These are phyloP conservation scores for Chaetodon trifascialis DNA, from an alignment of 2,113 vertebrate species.

Conservation along the genomic window DNA sequence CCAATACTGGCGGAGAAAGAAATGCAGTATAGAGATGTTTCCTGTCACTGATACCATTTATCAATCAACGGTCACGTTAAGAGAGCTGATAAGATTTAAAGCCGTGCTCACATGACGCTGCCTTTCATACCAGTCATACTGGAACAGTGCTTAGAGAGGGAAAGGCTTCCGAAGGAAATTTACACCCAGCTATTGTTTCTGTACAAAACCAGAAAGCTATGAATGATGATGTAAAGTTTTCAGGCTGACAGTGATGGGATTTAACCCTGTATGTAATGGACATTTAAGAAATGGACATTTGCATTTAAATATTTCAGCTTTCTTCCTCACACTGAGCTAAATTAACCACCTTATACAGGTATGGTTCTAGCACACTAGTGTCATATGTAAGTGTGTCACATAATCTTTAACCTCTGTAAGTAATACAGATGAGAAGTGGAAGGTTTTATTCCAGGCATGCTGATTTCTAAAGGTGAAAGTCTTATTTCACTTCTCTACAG, in stretches of 20 bases:
- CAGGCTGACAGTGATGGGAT: not conserved
- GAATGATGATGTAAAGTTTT: not conserved
- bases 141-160: not conserved
- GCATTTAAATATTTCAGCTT: not conserved
- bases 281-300: not conserved
- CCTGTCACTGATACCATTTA: conserved; percentile 16
- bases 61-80: not conserved
- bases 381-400: not conserved
- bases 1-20: not conserved
- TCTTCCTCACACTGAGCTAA: not conserved
- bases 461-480: not conserved
- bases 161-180: not conserved
- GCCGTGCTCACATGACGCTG: conserved; percentile 23
- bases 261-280: not conserved
- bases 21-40: not conserved
- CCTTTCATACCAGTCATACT: conserved; percentile 56
- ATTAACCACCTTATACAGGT: not conserved
- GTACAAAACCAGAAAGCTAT: not conserved
- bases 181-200: not conserved
- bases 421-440: not conserved
- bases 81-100: conserved; percentile 50
- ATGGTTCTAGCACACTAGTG: not conserved
- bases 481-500: not conserved
- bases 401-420: conserved; percentile 1
- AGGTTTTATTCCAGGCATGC: not conserved